Percentiles rank a stretch among this genome's conserved stretches.
phyloP scores from a whole-genome alignment of 2,888 invertebrate genomes.

The Stenodema calcarata region DNA sequence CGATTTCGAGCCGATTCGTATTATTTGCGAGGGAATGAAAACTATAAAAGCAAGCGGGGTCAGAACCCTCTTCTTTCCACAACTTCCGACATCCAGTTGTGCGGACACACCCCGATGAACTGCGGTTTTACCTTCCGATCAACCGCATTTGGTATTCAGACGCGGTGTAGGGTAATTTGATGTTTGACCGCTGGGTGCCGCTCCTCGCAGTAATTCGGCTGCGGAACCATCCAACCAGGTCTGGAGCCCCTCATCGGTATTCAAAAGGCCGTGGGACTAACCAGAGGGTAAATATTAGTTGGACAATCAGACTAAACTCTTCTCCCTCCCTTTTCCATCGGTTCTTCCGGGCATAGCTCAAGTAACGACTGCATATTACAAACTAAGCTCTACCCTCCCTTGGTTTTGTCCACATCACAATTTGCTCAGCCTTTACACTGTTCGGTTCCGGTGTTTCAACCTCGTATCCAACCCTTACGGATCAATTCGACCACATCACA shows the following conservation, averaged over 20 bases:
- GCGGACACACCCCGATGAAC: not conserved
- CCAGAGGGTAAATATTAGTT: slow-evolving; percentile 51
- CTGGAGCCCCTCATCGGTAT: slow-evolving; percentile 41
- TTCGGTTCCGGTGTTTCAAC: too few species aligned
- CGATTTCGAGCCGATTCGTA: too few species aligned
- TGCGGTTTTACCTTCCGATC: slow-evolving; percentile 21
- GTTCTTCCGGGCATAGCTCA: slow-evolving; percentile 23
- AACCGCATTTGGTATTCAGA: slow-evolving; percentile 46
- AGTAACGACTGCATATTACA: slow-evolving; percentile 46
- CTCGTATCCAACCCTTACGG: too few species aligned
- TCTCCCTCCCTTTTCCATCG: not conserved
- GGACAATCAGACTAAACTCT: slow-evolving; percentile 46
- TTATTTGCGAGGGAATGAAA: not conserved
- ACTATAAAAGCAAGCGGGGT: not conserved
- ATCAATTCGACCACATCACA: too few species aligned
- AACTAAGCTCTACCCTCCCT: not conserved
- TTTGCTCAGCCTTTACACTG: not conserved
- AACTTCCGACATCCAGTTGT: too few species aligned
- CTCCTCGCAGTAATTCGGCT: slow-evolving; percentile 38
- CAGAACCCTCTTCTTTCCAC: too few species aligned
- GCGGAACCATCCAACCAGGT: slow-evolving; percentile 2
- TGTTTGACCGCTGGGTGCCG: slow-evolving; percentile 45
- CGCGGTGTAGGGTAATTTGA: slow-evolving; percentile 49
- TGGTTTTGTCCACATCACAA: not conserved
- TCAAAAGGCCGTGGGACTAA: slow-evolving; percentile 44